Evolutionary conservation across 2,888 invertebrate species (phyloP).

Genomic region (Volucella inflata): DNA sequence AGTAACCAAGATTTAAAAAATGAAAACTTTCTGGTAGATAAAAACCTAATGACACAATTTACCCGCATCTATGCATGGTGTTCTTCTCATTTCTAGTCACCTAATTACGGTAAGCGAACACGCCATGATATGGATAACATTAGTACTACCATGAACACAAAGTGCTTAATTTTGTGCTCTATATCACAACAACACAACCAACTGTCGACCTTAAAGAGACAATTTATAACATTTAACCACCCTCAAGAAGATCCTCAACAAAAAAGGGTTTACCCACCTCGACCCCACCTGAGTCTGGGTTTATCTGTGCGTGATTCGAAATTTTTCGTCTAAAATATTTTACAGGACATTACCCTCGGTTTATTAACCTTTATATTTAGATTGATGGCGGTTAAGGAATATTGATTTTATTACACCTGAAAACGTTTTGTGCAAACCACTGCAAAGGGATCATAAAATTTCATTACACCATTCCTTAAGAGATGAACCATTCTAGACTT

Average conservation of each 20-base stretch:
- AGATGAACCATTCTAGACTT: not conserved
- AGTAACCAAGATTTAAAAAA: too few species aligned
- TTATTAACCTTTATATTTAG: slow-evolving; percentile 40
- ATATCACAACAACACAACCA: not conserved
- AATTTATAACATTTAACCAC: not conserved
- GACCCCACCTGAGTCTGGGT: not conserved
- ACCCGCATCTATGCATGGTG: too few species aligned
- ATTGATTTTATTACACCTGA: slow-evolving; percentile 50
- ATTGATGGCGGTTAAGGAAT: slow-evolving; percentile 14
- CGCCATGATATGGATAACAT: not conserved
- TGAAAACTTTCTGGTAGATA: too few species aligned
- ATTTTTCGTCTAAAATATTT: slow-evolving; percentile 44
- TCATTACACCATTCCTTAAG: slow-evolving; percentile 28
- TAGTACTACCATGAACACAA: not conserved
- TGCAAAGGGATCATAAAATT: slow-evolving; percentile 34
- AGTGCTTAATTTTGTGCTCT: not conserved
- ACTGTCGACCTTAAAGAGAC: not conserved
- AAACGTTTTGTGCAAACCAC: slow-evolving; percentile 26
- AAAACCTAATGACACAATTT: too few species aligned
- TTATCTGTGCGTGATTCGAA: slow-evolving; percentile 18
- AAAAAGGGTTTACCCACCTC: slow-evolving; percentile 15
- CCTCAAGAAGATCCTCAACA: not conserved
- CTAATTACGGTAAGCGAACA: too few species aligned
- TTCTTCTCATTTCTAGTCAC: too few species aligned
- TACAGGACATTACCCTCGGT: slow-evolving; percentile 45